Conservation (phyloP, 1,140 invertebrate genomes). For the Anthonomus grandis region DNA sequence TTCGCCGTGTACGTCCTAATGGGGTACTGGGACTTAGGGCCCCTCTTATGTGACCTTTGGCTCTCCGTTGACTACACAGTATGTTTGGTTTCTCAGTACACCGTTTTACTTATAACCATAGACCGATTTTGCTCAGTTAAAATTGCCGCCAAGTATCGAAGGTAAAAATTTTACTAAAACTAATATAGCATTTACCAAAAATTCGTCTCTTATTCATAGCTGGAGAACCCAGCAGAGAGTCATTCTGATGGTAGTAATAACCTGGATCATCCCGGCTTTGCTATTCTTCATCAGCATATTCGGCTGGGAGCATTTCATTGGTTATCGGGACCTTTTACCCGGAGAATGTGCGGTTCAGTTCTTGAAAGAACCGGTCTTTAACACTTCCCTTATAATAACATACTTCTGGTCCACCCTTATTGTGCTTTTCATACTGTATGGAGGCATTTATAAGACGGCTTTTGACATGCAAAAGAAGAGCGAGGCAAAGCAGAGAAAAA, state of each 20-base stretch:
- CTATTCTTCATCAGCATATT: constrained; percentile 99
- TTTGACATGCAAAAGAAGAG: constrained; percentile 98
- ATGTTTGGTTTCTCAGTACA: constrained; percentile 98
- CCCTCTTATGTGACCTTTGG: constrained; percentile 97
- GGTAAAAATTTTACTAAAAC: constrained; percentile 1
- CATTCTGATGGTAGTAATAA: constrained; percentile 91
- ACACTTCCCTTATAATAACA: constrained; percentile 94
- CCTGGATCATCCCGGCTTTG: constrained; percentile 95
- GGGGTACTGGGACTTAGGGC: constrained; percentile 95
- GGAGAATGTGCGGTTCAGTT: constrained; percentile 97
- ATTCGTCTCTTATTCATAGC: constrained; percentile 40
- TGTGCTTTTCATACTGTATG: constrained; percentile 91
- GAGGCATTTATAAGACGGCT: constrained; percentile 94
- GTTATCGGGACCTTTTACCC: constrained; percentile 79
- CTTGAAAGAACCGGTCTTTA: constrained; percentile 95
- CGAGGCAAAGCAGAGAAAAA: constrained; percentile 89
- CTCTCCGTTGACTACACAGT: constrained; percentile 98
- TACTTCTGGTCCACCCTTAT: constrained; percentile 98
- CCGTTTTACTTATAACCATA: constrained; percentile 96
- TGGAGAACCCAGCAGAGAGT: constrained; percentile 95
- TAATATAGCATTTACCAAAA: constrained; percentile 35
- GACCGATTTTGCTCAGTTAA: constrained; percentile 99
- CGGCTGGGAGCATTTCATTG: constrained; percentile 98
- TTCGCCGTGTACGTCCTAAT: constrained; percentile 94
- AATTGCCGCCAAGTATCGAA: constrained; percentile 93